Evolutionary conservation across 2,113 vertebrate species (phyloP).

Genomic region (Galeopterus variegatus): DNA sequence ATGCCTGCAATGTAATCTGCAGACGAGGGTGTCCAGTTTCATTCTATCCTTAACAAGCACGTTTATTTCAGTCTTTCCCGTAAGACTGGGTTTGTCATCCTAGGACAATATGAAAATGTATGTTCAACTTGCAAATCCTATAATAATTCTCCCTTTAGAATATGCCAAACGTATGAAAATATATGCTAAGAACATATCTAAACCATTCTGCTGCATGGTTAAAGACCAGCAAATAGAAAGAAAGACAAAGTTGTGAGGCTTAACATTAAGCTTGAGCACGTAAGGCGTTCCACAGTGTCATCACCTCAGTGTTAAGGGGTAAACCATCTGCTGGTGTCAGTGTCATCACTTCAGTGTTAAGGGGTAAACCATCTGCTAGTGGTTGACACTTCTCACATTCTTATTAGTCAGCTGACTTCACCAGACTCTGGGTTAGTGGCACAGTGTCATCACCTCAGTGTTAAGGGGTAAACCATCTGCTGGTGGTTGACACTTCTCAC

Average conservation of each 20-base stretch:
- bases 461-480: not conserved
- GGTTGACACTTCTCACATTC: not conserved
- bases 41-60: not conserved
- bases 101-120: not conserved
- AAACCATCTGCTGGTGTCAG: no score
- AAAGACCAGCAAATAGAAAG: not conserved
- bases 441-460: no score
- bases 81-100: not conserved
- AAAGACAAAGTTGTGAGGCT: not conserved
- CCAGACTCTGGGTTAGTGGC: not conserved
- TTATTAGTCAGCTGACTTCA: not conserved
- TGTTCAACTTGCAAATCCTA: not conserved
- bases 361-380: not conserved
- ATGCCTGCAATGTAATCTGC: not conserved
- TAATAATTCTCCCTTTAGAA: not conserved
- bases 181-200: not conserved
- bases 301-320: no score
- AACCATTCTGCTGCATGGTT: not conserved
- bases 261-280: rapidly evolving
- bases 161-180: not conserved
- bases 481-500: not conserved
- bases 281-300: not conserved
- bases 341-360: not conserved
- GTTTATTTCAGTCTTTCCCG: not conserved
- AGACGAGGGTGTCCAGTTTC: not conserved